phyloP scores from a whole-genome alignment of 2,888 invertebrate genomes.

The Bimastos eiseni region DNA sequence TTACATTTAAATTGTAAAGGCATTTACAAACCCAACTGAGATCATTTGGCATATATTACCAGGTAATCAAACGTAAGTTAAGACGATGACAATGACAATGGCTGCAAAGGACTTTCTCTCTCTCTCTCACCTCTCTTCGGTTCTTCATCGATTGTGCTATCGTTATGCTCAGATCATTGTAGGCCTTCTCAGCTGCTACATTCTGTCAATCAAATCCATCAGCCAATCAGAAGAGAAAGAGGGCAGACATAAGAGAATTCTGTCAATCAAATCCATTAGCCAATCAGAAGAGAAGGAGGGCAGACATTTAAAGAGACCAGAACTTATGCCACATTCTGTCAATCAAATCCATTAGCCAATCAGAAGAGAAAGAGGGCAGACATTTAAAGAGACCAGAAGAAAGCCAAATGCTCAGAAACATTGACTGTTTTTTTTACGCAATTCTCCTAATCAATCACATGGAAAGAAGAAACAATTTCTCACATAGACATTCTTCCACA shows the following conservation, averaged over 20 bases:
- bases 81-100: too few species aligned
- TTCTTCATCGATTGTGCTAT: conserved; percentile 33
- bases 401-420: not conserved
- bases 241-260: not conserved
- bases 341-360: not conserved
- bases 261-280: not conserved
- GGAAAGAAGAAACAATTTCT: too few species aligned
- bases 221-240: not conserved
- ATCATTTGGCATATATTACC: not conserved
- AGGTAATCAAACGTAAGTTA: too few species aligned
- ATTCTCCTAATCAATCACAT: not conserved
- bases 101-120: too few species aligned
- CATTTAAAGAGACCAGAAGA: not conserved
- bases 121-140: conserved; percentile 29
- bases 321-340: conserved; percentile 32
- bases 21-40: not conserved
- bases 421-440: not conserved
- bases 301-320: not conserved
- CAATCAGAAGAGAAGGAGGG: not conserved
- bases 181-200: conserved; percentile 33
- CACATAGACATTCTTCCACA: not conserved
- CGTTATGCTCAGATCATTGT: conserved; percentile 32
- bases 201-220: conserved; percentile 23
- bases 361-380: not conserved
- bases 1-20: not conserved